Evolutionary conservation across 1,140 invertebrate genomes (phyloP).

Genomic region (Chrysomallon squamiferum): DNA sequence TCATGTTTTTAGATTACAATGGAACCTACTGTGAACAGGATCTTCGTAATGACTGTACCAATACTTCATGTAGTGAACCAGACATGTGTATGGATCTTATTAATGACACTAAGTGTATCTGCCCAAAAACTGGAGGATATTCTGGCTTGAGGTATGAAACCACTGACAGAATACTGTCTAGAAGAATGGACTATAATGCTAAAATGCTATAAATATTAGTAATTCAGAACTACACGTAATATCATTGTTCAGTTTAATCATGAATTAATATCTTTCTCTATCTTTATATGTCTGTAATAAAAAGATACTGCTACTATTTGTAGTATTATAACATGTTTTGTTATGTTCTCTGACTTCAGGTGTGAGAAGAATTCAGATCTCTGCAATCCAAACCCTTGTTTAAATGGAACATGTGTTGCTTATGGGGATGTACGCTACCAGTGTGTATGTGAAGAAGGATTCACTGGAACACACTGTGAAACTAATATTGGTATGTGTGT

Average conservation of each 20-base stretch:
- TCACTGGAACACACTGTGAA: slow-evolving; percentile 90
- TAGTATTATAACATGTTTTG: no score
- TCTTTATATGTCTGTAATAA: no score
- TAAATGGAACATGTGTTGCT: background rate
- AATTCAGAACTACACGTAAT: no score
- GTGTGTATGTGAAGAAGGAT: slow-evolving; percentile 70
- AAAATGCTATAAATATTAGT: no score
- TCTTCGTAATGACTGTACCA: background rate
- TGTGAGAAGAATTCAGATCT: background rate
- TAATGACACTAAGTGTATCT: background rate
- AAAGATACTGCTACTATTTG: no score
- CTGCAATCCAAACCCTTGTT: background rate
- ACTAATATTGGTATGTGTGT: slow-evolving; percentile 68
- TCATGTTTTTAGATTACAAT: background rate
- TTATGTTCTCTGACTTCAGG: slow-evolving; percentile 1
- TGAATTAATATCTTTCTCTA: no score
- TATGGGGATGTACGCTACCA: background rate
- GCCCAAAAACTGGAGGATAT: background rate
- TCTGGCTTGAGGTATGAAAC: no score
- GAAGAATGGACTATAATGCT: no score
- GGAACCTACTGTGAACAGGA: slow-evolving; percentile 1
- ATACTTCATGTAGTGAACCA: background rate
- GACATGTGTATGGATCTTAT: background rate
- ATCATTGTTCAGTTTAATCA: no score
- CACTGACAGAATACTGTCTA: no score